Evolutionary conservation across 2,797 vertebrate genomes (phyloP), one percentile per base, ranked within the genome.

Genomic region (Falco biarmicus): DNA sequence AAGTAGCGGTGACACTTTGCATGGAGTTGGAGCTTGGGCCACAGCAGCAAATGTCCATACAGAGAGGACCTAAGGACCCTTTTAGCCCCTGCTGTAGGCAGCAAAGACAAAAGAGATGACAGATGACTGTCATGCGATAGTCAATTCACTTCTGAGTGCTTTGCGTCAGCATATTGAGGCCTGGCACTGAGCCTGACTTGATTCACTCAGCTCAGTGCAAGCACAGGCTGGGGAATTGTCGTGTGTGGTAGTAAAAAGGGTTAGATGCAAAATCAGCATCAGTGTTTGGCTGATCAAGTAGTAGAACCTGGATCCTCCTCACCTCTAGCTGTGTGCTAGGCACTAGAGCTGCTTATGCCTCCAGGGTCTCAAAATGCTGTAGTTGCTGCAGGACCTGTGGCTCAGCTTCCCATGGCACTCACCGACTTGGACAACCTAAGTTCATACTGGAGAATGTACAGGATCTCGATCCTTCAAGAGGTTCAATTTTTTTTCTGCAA

Each of bases 1-100:
- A 63, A 60, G 20, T 1, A 51, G 20, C 1, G 0, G 15, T 1
- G 12, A 34, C 18, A 6, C 3, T 50, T 59, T 63, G 2, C 8
- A 9, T 25, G 31, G 43, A 50, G 8, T 10, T n/a, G 39, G 51
- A 94, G n/a, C 39, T 73, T 68, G 59, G n/a, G 15, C 28, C 13
- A 20, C 4, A 9, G 15, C 21, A 86, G 48, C 15, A 61, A 68
- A 32, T 0, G 0, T 31, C 80, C 8, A 5, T 4, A 7, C 4
- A 8, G 26, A 88, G 29, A 51, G 7, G 6, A 13, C 11, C 34
- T 37, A 65, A 80, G 16, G 37, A 66, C 9, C 13, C 8, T 64
- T 80, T 63, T 87, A 9, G 28, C 31, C 20, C 60, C 31, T 1
- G 0, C 22, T 57, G 11, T 22, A 56, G 47, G 15, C 41, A 69